Evolutionary conservation across 2,113 vertebrate species (phyloP).

Genomic region (Pseudois nayaur): DNA sequence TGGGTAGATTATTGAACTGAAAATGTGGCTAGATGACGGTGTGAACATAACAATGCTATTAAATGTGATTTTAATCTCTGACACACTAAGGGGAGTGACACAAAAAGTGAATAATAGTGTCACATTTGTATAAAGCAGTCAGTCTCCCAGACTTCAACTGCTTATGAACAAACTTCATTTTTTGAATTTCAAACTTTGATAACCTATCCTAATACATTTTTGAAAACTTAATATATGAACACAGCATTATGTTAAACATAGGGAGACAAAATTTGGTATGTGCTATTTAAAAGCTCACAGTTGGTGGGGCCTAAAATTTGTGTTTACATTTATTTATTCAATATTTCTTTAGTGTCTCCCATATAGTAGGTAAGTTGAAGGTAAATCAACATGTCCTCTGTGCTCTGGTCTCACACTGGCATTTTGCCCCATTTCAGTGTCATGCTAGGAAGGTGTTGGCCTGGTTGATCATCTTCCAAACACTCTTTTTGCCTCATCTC

Average conservation of each 20-base stretch:
- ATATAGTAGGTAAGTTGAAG: not conserved
- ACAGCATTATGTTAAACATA: not conserved
- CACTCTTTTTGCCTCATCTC: not conserved
- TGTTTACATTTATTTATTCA: not conserved
- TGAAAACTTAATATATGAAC: not conserved
- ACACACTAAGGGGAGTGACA: not conserved
- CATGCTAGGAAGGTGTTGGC: not conserved
- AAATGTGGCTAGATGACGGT: not conserved
- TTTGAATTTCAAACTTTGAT: not conserved
- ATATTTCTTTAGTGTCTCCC: not conserved
- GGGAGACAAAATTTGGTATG: not conserved
- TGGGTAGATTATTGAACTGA: conserved; percentile 32
- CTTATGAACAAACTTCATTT: not conserved
- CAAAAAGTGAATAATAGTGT: not conserved
- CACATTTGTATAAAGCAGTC: not conserved
- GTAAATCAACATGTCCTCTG: not conserved
- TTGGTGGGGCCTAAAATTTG: not conserved
- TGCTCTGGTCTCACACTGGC: not conserved
- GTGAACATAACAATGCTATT: conserved; percentile 28
- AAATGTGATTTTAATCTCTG: conserved; percentile 41
- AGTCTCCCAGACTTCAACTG: not conserved
- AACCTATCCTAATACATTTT: not conserved
- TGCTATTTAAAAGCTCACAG: not conserved
- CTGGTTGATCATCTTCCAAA: not conserved
- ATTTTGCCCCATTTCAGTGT: not conserved